Base-by-base conservation (phyloP, 2,888 invertebrate genomes). In the Trilocha varians region DNA sequence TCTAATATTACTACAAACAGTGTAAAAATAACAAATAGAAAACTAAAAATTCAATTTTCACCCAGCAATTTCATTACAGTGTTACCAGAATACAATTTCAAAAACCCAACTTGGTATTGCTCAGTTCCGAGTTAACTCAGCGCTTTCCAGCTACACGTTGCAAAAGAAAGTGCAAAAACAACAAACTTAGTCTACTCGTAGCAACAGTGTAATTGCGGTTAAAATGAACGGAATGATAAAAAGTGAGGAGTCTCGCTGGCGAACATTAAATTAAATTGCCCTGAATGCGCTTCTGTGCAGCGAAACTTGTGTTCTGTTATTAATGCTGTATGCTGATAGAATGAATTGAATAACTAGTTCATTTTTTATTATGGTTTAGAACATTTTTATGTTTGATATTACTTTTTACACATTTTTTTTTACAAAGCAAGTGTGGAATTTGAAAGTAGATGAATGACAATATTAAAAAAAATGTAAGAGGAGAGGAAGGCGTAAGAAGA, bases 201-300 rank as follows among this genome's bases (percentile, higher is more conserved):
- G 62, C 63, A n/a, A 59, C 62, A 56, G 51, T 55, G 66, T 67
- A 67, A 68, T 68, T 68, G 64, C 57, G 61, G 49, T 56, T 55
- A 59, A 57, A 67, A 57, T 67, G 63, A 65, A 65, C 62, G 63
- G 65, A 67, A 66, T 59, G 59, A 53, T 57, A 59, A 63, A 65
- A 61, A 58, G 25, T 25, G 25, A 11, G 25, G 11, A 25, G 25
- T 25, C 25, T 25, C 25, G 25, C 25, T 25, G 25, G 25, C 25
- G 25, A 25, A 25, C 25, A 25, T 25, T 25, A 25, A 25, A 25
- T 25, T 25, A 25, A 25, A 25, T 25, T 25, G 8, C 25, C 25
- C 25, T 4, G 25, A 25, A 6, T 25, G 6, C n/a, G n/a, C 11
- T 25, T 25, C 25, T 5, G 2, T 25, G 25, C 25, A 11, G 25